A percentile compares a stretch with the other conserved stretches of the same genome.
These are phyloP conservation scores for Serinus canaria DNA, from an alignment of 2,113 vertebrate species.

Conservation along the genomic window DNA sequence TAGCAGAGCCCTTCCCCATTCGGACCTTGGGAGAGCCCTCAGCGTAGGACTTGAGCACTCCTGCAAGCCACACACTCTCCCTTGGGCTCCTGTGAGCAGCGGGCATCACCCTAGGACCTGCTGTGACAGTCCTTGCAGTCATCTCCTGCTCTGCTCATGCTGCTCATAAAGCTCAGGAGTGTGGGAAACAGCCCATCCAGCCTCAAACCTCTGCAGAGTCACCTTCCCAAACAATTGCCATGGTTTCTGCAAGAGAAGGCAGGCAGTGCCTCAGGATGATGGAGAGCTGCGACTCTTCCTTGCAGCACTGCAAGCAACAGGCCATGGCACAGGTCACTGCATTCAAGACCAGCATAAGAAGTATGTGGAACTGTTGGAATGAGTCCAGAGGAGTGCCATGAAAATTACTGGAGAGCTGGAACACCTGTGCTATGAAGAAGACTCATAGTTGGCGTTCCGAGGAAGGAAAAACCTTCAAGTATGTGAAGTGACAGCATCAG, in stretches of 20 bases:
- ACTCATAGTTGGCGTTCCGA: neutral
- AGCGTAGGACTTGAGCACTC: rapidly evolving
- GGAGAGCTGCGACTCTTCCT: rapidly evolving
- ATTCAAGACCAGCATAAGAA: neutral
- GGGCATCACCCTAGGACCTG: too few relatives aligned
- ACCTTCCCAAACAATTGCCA: neutral
- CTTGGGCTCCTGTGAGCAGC: neutral
- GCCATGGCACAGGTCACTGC: neutral
- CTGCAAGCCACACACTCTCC: neutral
- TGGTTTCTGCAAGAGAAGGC: neutral
- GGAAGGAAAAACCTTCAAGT: neutral
- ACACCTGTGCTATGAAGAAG: neutral
- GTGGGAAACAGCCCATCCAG: neutral
- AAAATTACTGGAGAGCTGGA: neutral
- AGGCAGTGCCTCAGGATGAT: neutral
- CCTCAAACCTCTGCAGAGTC: neutral
- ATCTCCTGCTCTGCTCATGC: neutral
- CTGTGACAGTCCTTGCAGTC: neutral
- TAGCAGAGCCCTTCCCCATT: neutral
- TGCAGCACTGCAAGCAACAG: neutral
- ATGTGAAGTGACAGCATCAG: neutral
- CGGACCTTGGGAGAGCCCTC: neutral
- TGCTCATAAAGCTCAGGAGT: neutral
- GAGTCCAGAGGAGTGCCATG: neutral
- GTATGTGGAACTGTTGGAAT: neutral